These are phyloP conservation scores for Temnothorax longispinosus DNA, from an alignment of 1,140 invertebrate genomes.

Conservation along the genomic window DNA sequence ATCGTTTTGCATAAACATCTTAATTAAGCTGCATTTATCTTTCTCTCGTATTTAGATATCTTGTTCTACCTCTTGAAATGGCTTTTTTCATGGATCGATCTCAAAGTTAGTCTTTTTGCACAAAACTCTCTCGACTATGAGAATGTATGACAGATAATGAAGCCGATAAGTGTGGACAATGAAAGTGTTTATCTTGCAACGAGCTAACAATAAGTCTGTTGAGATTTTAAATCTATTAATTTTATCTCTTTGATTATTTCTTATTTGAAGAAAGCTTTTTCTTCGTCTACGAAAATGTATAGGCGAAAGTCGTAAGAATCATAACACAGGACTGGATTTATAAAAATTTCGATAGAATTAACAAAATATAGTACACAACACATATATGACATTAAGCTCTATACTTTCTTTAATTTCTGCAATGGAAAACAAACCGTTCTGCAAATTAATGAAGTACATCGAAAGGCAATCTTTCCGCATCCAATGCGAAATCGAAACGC, in stretches of 20 bases:
- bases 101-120: neutral
- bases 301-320: neutral
- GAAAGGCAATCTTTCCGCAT: neutral
- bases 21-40: constrained; percentile 30
- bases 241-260: neutral
- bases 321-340: neutral
- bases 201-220: neutral
- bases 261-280: neutral
- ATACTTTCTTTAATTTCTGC: neutral
- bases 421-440: neutral
- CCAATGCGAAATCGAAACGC: neutral
- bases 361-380: neutral
- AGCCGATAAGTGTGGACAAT: neutral
- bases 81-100: neutral
- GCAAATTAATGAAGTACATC: neutral
- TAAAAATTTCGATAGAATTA: neutral
- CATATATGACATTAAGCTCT: neutral
- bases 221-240: neutral
- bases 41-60: neutral
- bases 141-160: neutral
- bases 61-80: neutral
- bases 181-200: neutral
- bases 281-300: neutral
- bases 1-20: constrained; percentile 38
- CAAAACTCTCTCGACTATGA: neutral